Base-by-base conservation (phyloP, 2,113 vertebrate species). In the Hippopotamus amphibius region DNA sequence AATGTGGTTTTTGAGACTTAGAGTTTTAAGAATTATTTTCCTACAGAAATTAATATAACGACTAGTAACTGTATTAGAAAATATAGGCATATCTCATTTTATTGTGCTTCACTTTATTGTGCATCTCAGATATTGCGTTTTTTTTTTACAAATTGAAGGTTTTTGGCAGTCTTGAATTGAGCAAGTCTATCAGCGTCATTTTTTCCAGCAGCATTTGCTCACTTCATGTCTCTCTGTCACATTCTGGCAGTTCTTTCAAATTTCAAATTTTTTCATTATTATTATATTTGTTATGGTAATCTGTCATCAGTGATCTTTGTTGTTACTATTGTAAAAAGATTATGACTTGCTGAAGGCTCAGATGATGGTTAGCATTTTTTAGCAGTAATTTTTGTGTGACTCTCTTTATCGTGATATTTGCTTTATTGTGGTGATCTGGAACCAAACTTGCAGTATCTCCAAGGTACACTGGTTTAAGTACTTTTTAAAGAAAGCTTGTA, bases 11-110 rank as follows among this genome's bases (percentile, higher is more conserved):
- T 77, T 65, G 57, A 92, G 28, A 90, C 8, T 74, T 88, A 63
- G 9, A 57, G 59, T 69, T 87, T 92, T 85, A 89, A 79, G 61
- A 93, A 48, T 88, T 84, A 41, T 6, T 81, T 92, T 92, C 41
- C 14, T 87, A 55, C 4, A 63, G 48, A 93, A 91, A 81, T 76
- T 82, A 85, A 81, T 81, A 55, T 59, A 87, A 68, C 92, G 11
- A 91, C 4, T 71, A 88, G 50, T 74, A 92, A 41, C 10, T 46
- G 53, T 84, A 66, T 95, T 86, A 89, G n/a, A 96, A 95, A 74
- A 72, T 66, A 57, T 21, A 57, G 4, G 12, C 50, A 55, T 80
- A 57, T 37, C 22, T 80, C 11, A 2, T 48, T 30, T 80, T 74
- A 46, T 46, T 26, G n/a, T 57, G 50, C 33, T 15, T 80, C 12